A percentile compares a stretch with the other conserved stretches of the same genome.
phyloP scores from a whole-genome alignment of 2,113 vertebrate genomes.

The Balaeniceps rex region DNA sequence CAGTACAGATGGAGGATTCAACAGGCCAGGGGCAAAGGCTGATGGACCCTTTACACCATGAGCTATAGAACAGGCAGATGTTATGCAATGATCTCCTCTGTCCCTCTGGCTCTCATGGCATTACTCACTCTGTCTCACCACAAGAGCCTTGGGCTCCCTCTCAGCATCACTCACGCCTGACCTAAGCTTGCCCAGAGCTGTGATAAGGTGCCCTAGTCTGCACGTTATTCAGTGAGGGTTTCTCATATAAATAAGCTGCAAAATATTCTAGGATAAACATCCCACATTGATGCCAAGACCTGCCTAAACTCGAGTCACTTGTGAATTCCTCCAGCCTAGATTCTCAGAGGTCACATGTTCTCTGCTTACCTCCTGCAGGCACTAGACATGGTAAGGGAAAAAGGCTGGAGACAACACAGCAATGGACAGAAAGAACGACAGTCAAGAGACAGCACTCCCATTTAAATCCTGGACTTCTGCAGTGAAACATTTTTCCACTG shows the following conservation, averaged over 20 bases:
- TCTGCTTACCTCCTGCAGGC: not conserved
- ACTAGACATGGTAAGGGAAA: not conserved
- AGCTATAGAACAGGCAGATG: not conserved
- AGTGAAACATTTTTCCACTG: slow-evolving; percentile 12
- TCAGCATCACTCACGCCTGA: not conserved
- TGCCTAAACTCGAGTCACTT: not conserved
- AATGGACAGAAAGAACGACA: not conserved
- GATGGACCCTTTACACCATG: not conserved
- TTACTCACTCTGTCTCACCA: not conserved
- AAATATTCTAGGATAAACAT: not conserved
- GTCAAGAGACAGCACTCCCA: not conserved
- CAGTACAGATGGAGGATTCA: not conserved
- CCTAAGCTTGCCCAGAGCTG: not conserved
- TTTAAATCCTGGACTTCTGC: slow-evolving; percentile 2
- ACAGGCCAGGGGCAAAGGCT: not conserved
- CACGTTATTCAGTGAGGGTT: not conserved
- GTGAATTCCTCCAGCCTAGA: not conserved
- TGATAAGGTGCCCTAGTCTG: not conserved
- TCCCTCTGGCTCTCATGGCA: not conserved
- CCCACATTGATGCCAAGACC: not conserved
- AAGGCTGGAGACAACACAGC: not conserved
- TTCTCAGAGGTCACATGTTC: not conserved
- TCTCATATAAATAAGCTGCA: not conserved
- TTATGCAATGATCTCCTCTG: not conserved
- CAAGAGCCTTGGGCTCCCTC: not conserved